These are phyloP conservation scores for Cygnus olor DNA, from an alignment of 2,797 vertebrate species.

Conservation along the genomic window DNA sequence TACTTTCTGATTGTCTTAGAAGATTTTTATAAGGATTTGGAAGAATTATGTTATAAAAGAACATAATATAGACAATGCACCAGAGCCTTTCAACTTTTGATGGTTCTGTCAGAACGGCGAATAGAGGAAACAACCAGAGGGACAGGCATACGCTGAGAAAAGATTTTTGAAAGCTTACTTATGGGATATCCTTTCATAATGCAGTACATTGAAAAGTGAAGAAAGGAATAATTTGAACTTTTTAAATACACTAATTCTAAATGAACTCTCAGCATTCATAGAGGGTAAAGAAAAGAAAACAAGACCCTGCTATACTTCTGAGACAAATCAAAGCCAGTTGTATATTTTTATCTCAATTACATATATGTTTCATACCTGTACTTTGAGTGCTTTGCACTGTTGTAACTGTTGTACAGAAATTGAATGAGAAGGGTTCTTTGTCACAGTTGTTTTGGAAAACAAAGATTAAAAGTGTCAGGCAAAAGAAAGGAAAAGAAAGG, in stretches of 20 bases:
- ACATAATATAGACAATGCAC: neutral
- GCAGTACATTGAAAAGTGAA: neutral
- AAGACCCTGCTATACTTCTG: neutral
- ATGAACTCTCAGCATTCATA: neutral
- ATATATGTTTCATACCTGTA: neutral
- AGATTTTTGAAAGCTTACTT: neutral
- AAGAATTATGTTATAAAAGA: neutral
- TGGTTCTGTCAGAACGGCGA: neutral
- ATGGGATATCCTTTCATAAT: neutral
- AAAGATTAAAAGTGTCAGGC: neutral
- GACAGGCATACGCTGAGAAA: neutral
- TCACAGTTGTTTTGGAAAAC: neutral
- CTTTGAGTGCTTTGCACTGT: neutral
- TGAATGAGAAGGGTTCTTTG: neutral
- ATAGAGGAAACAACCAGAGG: neutral
- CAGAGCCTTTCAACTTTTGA: neutral
- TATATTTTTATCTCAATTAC: neutral
- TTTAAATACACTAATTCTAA: neutral
- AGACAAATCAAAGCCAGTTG: neutral
- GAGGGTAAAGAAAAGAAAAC: neutral
- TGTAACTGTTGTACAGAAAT: neutral
- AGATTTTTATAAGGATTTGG: neutral
- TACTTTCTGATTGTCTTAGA: neutral
- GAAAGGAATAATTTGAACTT: neutral
- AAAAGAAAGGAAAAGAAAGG: neutral